Percentiles rank a stretch among this genome's conserved stretches.
Conservation (phyloP, 2,797 vertebrate species). For the Sarcoramphus papa region DNA sequence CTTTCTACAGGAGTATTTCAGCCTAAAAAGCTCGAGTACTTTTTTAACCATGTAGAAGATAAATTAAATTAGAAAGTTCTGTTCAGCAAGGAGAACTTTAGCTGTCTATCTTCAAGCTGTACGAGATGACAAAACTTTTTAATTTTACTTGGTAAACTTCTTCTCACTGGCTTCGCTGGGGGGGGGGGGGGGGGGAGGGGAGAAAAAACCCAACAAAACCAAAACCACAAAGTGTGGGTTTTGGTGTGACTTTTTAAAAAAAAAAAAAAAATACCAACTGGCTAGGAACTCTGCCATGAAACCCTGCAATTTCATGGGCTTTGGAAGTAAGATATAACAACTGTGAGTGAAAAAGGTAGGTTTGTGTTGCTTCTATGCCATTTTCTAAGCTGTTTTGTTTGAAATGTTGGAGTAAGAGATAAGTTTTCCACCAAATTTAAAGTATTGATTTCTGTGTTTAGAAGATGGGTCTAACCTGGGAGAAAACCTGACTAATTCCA, state of each 20-base stretch:
- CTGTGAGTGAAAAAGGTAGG: background rate
- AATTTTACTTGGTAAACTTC: background rate
- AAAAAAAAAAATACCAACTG: background rate
- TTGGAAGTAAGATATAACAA: background rate
- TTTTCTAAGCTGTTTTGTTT: background rate
- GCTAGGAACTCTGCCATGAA: background rate
- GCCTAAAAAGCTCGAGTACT: background rate
- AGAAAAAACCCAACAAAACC: no score
- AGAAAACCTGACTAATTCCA: background rate
- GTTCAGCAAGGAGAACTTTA: background rate
- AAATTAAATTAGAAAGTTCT: constrained; percentile 15
- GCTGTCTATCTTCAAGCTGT: background rate
- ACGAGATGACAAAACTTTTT: background rate
- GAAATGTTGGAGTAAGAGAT: background rate
- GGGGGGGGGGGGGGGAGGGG: no score
- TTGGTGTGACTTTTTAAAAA: no score
- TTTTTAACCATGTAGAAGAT: background rate
- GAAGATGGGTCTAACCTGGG: background rate
- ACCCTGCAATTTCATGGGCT: background rate
- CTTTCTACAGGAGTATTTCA: background rate
- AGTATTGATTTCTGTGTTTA: background rate
- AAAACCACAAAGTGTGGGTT: fast-evolving
- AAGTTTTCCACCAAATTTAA: background rate
- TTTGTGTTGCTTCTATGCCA: background rate
- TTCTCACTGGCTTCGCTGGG: background rate